phyloP scores from a whole-genome alignment of 2,113 vertebrate genomes.

The Austrofundulus limnaeus region DNA sequence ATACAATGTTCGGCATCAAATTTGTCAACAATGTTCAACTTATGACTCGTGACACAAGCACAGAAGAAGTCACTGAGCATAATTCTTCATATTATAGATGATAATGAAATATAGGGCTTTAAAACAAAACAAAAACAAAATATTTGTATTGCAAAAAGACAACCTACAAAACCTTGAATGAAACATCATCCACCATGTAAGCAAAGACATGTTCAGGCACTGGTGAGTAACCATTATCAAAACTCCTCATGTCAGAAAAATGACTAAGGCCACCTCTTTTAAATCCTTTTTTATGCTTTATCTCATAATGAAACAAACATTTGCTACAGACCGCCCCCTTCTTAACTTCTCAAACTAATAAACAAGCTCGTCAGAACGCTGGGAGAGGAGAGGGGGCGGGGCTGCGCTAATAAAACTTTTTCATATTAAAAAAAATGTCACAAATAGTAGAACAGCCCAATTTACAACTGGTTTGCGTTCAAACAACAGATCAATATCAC shows the following conservation, averaged over 20 bases:
- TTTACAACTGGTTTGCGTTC: conserved; percentile 43
- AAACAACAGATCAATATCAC: conserved; percentile 51
- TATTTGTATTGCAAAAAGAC: conserved; percentile 53
- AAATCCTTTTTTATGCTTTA: conserved; percentile 54
- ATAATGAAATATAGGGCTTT: conserved; percentile 51
- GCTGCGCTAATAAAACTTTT: conserved; percentile 21
- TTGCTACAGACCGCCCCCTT: conserved; percentile 28
- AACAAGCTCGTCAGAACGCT: conserved; percentile 28
- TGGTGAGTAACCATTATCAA: conserved; percentile 68
- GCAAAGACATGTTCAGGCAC: conserved; percentile 76
- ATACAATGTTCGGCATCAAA: conserved; percentile 42
- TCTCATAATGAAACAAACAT: conserved; percentile 57
- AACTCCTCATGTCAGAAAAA: conserved; percentile 61
- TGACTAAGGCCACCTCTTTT: conserved; percentile 76
- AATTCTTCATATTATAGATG: conserved; percentile 49
- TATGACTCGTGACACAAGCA: conserved; percentile 43
- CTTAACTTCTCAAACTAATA: conserved; percentile 35
- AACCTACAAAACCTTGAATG: conserved; percentile 64
- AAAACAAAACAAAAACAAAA: conserved; percentile 19
- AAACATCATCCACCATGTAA: conserved; percentile 50
- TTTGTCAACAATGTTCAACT: conserved; percentile 29
- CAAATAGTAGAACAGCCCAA: conserved; percentile 44
- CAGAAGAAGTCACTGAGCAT: conserved; percentile 10
- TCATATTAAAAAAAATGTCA: conserved; percentile 15
- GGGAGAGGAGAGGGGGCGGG: conserved; percentile 9